Conservation (phyloP, 2,888 invertebrate species). For the Oligia latruncula region DNA sequence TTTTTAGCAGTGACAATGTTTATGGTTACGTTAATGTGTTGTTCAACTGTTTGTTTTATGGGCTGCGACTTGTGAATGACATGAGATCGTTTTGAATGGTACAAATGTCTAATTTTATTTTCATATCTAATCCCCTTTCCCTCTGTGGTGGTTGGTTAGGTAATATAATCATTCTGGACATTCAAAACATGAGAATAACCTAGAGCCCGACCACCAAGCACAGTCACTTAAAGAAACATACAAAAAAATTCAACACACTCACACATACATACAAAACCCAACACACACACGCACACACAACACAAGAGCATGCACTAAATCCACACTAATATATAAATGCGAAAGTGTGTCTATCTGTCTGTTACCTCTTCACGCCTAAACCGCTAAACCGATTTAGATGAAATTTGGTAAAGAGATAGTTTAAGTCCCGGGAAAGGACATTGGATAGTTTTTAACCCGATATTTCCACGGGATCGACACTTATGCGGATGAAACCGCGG, state of each 20-base stretch:
- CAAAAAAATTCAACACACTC: not conserved
- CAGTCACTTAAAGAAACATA: not conserved
- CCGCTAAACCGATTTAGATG: no score
- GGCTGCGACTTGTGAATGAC: not conserved
- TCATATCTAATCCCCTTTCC: not conserved
- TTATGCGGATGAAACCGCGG: no score
- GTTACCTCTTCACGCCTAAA: no score
- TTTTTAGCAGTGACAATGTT: slow-evolving; percentile 33
- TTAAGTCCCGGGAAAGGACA: no score
- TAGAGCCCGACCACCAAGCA: not conserved
- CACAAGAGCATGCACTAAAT: not conserved
- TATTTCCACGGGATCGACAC: no score
- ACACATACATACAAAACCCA: not conserved
- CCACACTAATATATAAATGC: no score
- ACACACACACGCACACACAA: not conserved
- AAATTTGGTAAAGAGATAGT: no score
- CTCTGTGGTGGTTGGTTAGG: not conserved
- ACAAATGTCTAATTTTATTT: not conserved
- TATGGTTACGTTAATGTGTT: slow-evolving; percentile 10
- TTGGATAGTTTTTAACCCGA: no score
- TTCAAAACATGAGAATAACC: not conserved
- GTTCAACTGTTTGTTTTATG: slow-evolving; percentile 15
- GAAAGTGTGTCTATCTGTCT: no score
- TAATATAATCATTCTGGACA: not conserved
- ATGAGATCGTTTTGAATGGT: not conserved